Evolutionary conservation across 2,888 invertebrate genomes (phyloP).

Genomic region (Dorcus parallelipipedus): DNA sequence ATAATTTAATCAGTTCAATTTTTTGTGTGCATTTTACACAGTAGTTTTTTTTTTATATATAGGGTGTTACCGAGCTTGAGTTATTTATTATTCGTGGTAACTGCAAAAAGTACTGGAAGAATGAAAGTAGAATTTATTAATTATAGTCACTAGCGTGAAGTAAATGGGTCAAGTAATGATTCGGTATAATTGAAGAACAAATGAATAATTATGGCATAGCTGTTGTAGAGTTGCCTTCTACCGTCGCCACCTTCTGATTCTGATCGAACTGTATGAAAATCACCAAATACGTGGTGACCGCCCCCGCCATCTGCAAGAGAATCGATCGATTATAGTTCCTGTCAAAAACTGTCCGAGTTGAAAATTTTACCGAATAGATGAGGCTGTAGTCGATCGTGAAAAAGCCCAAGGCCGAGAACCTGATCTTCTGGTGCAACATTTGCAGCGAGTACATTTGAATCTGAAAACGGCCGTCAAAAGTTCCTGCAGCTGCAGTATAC

Average conservation of each 20-base stretch:
- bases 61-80: too few relatives aligned
- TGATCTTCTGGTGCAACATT: conserved; percentile 49
- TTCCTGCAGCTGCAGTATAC: background rate
- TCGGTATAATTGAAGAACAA: too few relatives aligned
- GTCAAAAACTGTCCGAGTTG: background rate
- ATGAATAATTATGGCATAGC: too few relatives aligned
- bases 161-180: too few relatives aligned
- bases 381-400: conserved; percentile 50
- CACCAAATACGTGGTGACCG: conserved; percentile 49
- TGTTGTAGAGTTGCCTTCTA: background rate
- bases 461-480: conserved; percentile 29
- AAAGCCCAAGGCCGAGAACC: conserved; percentile 50
- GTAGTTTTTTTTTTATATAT: too few relatives aligned
- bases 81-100: too few relatives aligned
- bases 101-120: too few relatives aligned
- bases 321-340: background rate
- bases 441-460: conserved; percentile 51
- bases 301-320: conserved; percentile 45
- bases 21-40: too few relatives aligned
- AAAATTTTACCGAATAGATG: conserved; percentile 46
- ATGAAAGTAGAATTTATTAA: too few relatives aligned
- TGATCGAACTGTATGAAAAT: conserved; percentile 50
- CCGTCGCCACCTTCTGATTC: background rate
- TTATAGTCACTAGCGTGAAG: too few relatives aligned
- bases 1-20: too few relatives aligned